A percentile compares a stretch with the other conserved stretches of the same genome.
These are phyloP conservation scores for Pelmatolapia mariae DNA, from an alignment of 2,113 vertebrate genomes.

Conservation along the genomic window DNA sequence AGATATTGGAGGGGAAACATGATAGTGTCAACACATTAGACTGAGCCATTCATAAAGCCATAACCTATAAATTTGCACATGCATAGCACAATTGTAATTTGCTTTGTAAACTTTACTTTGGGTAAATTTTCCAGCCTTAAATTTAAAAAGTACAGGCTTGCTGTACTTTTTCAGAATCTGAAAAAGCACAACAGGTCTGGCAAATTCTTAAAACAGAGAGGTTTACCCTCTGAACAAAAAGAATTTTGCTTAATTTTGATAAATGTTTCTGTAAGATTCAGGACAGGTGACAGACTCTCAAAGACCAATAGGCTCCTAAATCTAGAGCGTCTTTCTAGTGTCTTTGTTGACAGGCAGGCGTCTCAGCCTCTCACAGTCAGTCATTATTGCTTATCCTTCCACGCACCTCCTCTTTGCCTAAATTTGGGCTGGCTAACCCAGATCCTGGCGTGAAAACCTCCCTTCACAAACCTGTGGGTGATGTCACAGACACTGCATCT, in stretches of 20 bases:
- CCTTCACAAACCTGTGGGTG: background rate
- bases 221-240: background rate
- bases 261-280: background rate
- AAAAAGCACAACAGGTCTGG: background rate
- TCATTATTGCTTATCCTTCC: background rate
- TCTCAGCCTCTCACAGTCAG: background rate
- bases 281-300: background rate
- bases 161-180: too few species aligned
- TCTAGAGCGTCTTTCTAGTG: background rate
- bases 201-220: background rate
- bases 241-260: background rate
- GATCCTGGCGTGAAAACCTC: background rate
- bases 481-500: conserved; percentile 18
- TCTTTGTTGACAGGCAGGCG: background rate
- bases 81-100: background rate
- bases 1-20: background rate
- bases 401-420: background rate
- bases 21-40: background rate
- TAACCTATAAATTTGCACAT: background rate
- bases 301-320: background rate
- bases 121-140: background rate
- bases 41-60: background rate
- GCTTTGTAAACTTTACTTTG: background rate
- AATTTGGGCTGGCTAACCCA: background rate
- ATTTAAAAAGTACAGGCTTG: too few species aligned